Evolutionary conservation across 2,113 vertebrate species (phyloP).

Genomic region (Panthera tigris): DNA sequence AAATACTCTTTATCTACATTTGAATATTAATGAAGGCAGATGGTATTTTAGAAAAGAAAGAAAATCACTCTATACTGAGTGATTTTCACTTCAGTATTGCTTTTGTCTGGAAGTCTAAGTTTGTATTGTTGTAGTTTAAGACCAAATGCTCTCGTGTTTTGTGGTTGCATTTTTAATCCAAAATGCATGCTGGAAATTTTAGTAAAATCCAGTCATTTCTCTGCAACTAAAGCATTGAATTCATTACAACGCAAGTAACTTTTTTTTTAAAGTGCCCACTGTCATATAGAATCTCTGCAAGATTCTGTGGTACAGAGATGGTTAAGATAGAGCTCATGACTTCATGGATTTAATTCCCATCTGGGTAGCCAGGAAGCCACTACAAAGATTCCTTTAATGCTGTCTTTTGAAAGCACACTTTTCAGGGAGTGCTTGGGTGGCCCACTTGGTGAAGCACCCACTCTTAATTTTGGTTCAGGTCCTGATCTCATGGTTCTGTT

Average conservation of each 20-base stretch:
- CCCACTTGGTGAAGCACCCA: no score
- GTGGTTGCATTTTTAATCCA: not conserved
- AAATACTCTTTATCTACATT: conserved; percentile 3
- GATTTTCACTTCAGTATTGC: not conserved
- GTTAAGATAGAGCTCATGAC: not conserved
- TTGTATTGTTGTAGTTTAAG: not conserved
- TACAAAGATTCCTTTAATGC: not conserved
- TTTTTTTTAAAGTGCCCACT: not conserved
- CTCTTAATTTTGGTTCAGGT: no score
- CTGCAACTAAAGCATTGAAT: not conserved
- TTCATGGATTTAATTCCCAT: not conserved
- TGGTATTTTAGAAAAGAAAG: not conserved
- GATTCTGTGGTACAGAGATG: not conserved
- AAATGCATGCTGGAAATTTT: not conserved
- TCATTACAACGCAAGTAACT: not conserved
- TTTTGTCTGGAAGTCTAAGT: not conserved
- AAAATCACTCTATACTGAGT: not conserved
- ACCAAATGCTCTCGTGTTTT: not conserved
- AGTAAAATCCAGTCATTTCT: not conserved
- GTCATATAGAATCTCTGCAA: not conserved
- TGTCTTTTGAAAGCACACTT: not conserved
- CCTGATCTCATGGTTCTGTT: no score
- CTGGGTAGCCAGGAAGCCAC: not conserved
- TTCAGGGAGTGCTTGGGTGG: no score
- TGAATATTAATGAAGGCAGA: conserved; percentile 60